These are phyloP conservation scores for Patagioenas fasciata DNA, from an alignment of 2,113 vertebrate species.

Conservation along the genomic window DNA sequence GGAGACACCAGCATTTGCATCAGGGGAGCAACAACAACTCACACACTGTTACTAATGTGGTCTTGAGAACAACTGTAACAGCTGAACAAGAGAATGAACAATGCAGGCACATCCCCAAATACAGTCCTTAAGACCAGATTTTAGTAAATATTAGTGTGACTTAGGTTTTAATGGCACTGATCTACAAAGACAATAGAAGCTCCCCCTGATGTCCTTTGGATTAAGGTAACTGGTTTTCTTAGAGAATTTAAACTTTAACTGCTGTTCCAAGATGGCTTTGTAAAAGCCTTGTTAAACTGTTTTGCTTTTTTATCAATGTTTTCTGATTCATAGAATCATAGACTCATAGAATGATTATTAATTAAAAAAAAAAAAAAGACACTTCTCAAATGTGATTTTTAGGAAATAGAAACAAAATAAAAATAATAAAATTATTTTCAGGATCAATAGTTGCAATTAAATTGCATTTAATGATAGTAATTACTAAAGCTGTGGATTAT, in stretches of 20 bases:
- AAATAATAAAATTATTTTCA: background rate
- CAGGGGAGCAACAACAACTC: background rate
- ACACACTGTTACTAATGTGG: fast-evolving
- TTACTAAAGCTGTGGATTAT: background rate
- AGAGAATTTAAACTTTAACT: background rate
- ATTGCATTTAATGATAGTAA: background rate
- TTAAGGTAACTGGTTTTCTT: background rate
- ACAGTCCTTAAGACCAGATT: background rate
- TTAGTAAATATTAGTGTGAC: background rate
- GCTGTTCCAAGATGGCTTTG: background rate
- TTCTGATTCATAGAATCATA: too few relatives aligned
- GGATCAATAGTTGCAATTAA: background rate
- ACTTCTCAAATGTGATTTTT: background rate
- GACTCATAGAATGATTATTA: background rate
- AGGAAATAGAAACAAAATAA: background rate
- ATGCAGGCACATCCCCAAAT: background rate
- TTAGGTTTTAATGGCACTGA: background rate
- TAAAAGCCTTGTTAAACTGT: background rate
- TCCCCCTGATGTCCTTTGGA: background rate
- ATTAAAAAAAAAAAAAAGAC: background rate
- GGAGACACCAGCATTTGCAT: fast-evolving
- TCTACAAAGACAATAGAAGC: background rate
- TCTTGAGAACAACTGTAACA: fast-evolving
- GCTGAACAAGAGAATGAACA: background rate
- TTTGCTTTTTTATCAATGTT: background rate